A percentile compares a stretch with the other conserved stretches of the same genome.
phyloP scores from a whole-genome alignment of 2,888 invertebrate genomes.

The Hesperia comma region DNA sequence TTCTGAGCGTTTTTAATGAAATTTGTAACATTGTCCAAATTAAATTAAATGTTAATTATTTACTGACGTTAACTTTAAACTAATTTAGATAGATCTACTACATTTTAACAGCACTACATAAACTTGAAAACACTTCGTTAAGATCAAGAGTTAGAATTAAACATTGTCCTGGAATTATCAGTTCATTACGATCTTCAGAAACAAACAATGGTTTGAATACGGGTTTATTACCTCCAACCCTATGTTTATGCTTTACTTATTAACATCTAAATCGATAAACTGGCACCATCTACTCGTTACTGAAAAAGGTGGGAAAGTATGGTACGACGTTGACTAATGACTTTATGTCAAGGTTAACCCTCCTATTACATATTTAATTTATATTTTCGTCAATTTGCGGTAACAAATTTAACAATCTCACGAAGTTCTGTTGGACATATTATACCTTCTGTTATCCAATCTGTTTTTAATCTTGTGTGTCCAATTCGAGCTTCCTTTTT shows the following conservation, averaged over 20 bases:
- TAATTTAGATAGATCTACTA: too few relatives aligned
- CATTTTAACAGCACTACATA: too few relatives aligned
- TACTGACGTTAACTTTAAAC: too few relatives aligned
- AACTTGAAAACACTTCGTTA: neutral
- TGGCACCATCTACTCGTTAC: slow-evolving; percentile 35
- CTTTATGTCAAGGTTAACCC: slow-evolving; percentile 53
- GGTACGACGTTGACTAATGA: slow-evolving; percentile 60
- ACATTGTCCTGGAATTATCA: neutral
- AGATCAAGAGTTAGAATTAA: neutral
- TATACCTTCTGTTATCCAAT: too few relatives aligned
- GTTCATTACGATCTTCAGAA: slow-evolving; percentile 2
- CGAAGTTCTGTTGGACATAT: too few relatives aligned
- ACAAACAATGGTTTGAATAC: neutral
- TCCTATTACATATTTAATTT: slow-evolving; percentile 63
- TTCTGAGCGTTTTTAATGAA: too few relatives aligned
- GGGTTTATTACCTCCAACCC: slow-evolving; percentile 9
- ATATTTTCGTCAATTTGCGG: slow-evolving; percentile 54
- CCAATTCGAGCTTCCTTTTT: too few relatives aligned
- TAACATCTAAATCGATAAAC: slow-evolving; percentile 25
- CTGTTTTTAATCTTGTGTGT: too few relatives aligned
- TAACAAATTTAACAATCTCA: too few relatives aligned
- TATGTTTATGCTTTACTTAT: slow-evolving; percentile 7
- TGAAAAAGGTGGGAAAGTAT: slow-evolving; percentile 39
- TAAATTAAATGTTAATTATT: too few relatives aligned
- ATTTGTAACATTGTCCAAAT: too few relatives aligned